Evolutionary conservation across 2,797 vertebrate genomes (phyloP).

Genomic region (Poecilia picta): DNA sequence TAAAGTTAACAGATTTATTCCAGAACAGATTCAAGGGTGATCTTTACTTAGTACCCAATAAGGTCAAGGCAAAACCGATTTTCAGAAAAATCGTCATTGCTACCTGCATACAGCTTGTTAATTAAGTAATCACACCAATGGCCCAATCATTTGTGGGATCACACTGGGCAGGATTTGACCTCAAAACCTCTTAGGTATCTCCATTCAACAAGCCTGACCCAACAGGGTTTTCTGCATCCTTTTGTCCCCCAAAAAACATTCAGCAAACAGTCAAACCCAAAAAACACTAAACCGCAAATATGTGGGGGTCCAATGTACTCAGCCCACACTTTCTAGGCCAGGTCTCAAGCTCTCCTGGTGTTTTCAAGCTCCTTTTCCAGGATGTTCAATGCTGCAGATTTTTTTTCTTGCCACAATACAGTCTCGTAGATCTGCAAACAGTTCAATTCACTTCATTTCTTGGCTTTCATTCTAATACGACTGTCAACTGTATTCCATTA

Average conservation of each 20-base stretch:
- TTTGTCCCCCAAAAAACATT: too few species aligned
- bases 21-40: neutral
- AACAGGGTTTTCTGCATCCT: neutral
- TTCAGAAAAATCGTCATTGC: neutral
- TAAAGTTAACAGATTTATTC: neutral
- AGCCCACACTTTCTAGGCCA: too few species aligned
- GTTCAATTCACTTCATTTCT: neutral
- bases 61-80: neutral
- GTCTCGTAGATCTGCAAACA: neutral
- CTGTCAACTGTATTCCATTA: neutral
- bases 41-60: neutral
- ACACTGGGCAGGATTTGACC: neutral
- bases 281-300: too few species aligned
- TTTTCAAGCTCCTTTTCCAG: neutral
- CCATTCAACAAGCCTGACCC: neutral
- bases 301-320: too few species aligned
- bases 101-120: neutral
- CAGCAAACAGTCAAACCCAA: too few species aligned
- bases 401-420: neutral
- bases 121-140: neutral
- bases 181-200: neutral
- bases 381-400: neutral
- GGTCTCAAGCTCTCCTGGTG: too few species aligned
- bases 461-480: neutral
- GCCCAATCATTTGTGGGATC: neutral